Percentiles rank a stretch among this genome's conserved stretches.
Conservation (phyloP, 2,888 invertebrate species). For the Pseudolycoriella hygida region DNA sequence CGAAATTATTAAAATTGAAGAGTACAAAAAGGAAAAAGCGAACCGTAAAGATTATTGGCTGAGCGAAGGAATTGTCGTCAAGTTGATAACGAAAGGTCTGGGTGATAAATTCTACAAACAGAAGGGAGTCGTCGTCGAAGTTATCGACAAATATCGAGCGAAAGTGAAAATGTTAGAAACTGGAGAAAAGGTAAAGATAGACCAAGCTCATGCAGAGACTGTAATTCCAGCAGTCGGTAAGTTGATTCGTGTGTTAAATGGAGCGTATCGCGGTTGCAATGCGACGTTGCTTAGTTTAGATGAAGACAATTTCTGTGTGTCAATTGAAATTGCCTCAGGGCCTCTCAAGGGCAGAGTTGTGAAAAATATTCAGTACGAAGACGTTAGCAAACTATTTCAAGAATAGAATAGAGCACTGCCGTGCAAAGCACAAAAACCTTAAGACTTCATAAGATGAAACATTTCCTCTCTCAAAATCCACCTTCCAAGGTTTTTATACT, state of each 20-base stretch:
- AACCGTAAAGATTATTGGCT: slow-evolving; percentile 77
- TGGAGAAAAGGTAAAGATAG: slow-evolving; percentile 63
- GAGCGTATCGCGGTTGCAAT: slow-evolving; percentile 60
- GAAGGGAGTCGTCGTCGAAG: slow-evolving; percentile 65
- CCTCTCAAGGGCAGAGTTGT: slow-evolving; percentile 52
- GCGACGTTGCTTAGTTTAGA: slow-evolving; percentile 52
- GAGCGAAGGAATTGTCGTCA: slow-evolving; percentile 65
- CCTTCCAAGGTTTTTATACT: no score
- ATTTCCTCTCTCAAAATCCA: no score
- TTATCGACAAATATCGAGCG: slow-evolving; percentile 59
- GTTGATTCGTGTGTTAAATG: slow-evolving; percentile 66
- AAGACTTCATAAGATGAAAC: no score
- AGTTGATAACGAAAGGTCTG: slow-evolving; percentile 70
- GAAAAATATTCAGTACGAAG: slow-evolving; percentile 69
- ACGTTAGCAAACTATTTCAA: slow-evolving; percentile 55
- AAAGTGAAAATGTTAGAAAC: slow-evolving; percentile 59
- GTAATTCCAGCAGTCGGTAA: slow-evolving; percentile 85
- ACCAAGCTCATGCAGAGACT: slow-evolving; percentile 84
- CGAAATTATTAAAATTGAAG: slow-evolving; percentile 65
- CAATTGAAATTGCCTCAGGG: slow-evolving; percentile 47
- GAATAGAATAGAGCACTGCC: no score
- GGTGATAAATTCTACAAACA: slow-evolving; percentile 81
- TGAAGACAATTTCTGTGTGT: slow-evolving; percentile 50
- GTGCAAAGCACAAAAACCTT: no score
- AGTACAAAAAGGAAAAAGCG: slow-evolving; percentile 49